Evolutionary conservation across 2,797 vertebrate species (phyloP), one percentile per base, ranked within the genome.

Genomic region (Babyrousa celebensis): DNA sequence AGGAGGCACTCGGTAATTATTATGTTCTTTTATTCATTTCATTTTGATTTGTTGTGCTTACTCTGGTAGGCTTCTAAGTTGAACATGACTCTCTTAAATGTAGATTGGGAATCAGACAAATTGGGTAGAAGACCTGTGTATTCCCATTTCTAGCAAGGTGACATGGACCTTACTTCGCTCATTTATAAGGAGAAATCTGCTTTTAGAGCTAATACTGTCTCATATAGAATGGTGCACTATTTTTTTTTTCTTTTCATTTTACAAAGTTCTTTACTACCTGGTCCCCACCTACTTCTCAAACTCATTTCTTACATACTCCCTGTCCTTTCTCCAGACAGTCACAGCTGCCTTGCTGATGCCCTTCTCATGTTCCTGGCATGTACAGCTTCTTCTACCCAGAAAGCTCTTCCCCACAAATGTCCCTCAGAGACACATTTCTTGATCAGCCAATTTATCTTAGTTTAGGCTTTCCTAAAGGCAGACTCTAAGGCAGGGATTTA

Each of bases 191-290:
- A 63, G 7, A 80, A 40, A 95, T 85, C 43, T 83, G 5, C 12
- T 71, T 92, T 79, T 74, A 63, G 36, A 92, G 25, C 32, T 90
- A 87, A 77, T 9, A 14, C 3, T 91, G 12, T 25, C 27, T 96
- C 18, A 58, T 52, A 8, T 3, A 77, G 17, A 77, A 60, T 4
- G 63, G 21, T 36, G 3, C 18, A 7, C 12, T 85, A 10, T 60
- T 70, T 48, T 48, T 48, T 48, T 48, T 48, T 48, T 36, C 10
- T 67, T 80, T 36, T 18, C 29, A 52, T 32, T 29, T 78, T 60
- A 11, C 11, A 40, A 62, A 85, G 27, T 43, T 5, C 8, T 78
- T 52, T 43, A 6, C n/a, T 56, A 12, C 15, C 18, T 52, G 14
- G 9, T 29, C 56, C 7, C 52, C 6, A 3, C 17, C 40, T 43